Evolutionary conservation across 2,113 vertebrate genomes (phyloP).

Genomic region (Tupaia tana): DNA sequence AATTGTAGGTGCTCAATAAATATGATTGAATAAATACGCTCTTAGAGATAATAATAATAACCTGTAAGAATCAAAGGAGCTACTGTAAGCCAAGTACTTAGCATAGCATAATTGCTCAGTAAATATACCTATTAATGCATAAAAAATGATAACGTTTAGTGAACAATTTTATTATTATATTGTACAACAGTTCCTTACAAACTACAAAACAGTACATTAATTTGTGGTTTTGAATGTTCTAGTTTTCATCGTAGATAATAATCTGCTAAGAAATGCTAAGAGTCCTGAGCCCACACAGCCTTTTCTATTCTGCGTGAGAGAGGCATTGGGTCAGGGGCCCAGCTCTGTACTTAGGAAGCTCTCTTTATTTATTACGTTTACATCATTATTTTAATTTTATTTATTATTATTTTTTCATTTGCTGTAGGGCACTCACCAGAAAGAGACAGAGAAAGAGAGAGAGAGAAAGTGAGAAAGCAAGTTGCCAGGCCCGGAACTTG

Average conservation of each 20-base stretch:
- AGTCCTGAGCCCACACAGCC: not conserved
- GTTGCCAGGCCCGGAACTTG: too few species aligned
- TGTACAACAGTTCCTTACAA: not conserved
- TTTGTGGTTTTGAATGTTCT: not conserved
- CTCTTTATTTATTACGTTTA: not conserved
- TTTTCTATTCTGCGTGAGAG: too few species aligned
- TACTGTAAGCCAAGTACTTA: not conserved
- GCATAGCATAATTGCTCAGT: conserved; percentile 11
- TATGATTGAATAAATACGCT: not conserved
- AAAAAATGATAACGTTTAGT: not conserved
- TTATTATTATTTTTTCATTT: too few species aligned
- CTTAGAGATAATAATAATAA: not conserved
- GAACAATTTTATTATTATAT: conserved; percentile 19
- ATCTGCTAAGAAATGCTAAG: not conserved
- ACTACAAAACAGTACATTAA: not conserved
- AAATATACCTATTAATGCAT: not conserved
- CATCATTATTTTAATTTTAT: too few species aligned
- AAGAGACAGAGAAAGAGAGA: too few species aligned
- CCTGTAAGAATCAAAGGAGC: not conserved
- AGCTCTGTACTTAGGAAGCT: not conserved
- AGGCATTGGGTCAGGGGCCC: rapidly evolving
- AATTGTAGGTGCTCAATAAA: conserved; percentile 23
- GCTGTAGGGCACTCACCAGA: too few species aligned
- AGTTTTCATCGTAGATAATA: not conserved
- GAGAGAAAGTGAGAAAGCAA: too few species aligned